Evolutionary conservation across 2,888 invertebrate species (phyloP), one percentile per base, ranked within the genome.

Genomic region (Zonitis immaculata): DNA sequence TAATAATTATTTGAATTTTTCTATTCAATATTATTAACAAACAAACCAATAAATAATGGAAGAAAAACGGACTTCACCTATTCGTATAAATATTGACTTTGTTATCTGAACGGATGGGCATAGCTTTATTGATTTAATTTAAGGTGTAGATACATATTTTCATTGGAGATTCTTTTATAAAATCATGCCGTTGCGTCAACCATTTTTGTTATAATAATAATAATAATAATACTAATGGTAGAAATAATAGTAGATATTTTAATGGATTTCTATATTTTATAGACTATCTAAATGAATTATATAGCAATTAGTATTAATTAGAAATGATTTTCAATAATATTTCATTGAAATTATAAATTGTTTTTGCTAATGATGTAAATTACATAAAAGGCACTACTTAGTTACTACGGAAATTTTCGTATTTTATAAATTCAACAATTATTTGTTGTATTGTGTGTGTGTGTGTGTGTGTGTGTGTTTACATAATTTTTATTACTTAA

Each of bases 91-190:
- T 57, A 57, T 57, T 57, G 51, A 54, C 57, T 49, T 18, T 47
- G 46, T 57, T 57, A 57, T 57, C 57, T 49, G 49, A 54, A 44
- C 57, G 57, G 57, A 57, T 57, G 57, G 57, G 57, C 50, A 47
- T 42, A 51, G 54, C 51, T 51, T 30, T 35, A 51, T 56, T 57
- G 53, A 45, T 57, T 56, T 49, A 52, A 56, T 53, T 52, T 56
- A 53, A 57, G 57, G 57, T 54, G 54, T 50, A 53, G 39, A 20
- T 53, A n/a, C n/a, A n/a, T n/a, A 53, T 53, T 53, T 56, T 45
- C 44, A 52, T 49, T 52, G 35, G 44, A 52, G 49, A 56, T 53
- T 52, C 49, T 56, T 45, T 51, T 27, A 54, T 44, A 30, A 51
- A 43, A 42, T 44, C n/a, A 44, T 54, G 45, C 50, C 35, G 47